phyloP scores from a whole-genome alignment of 1,140 invertebrate genomes.

The Eumeta japonica region DNA sequence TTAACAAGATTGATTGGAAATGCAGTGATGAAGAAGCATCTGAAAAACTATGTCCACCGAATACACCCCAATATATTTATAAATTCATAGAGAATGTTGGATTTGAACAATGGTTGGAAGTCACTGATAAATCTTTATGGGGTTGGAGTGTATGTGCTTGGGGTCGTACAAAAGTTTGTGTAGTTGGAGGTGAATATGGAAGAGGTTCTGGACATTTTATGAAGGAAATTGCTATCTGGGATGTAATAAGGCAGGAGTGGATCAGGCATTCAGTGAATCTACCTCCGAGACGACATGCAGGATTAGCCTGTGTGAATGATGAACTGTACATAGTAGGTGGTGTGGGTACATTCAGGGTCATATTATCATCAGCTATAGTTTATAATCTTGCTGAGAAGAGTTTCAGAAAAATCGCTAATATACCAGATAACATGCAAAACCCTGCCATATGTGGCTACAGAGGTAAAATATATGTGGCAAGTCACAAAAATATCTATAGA shows the following conservation, averaged over 20 bases:
- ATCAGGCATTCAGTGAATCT: constrained; percentile 31
- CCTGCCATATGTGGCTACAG: constrained; percentile 31
- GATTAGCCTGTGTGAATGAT: constrained; percentile 29
- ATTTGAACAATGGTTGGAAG: constrained; percentile 34
- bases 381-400: constrained; percentile 35
- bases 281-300: constrained; percentile 31
- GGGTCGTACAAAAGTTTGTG: constrained; percentile 30
- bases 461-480: constrained; percentile 26
- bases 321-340: constrained; percentile 37
- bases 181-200: constrained; percentile 37
- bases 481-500: constrained; percentile 33
- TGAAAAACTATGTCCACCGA: no score
- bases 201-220: constrained; percentile 35
- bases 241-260: constrained; percentile 34
- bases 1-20: no score
- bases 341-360: constrained; percentile 41
- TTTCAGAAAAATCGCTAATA: constrained; percentile 28
- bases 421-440: constrained; percentile 35
- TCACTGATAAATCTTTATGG: constrained; percentile 40
- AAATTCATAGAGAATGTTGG: constrained; percentile 23
- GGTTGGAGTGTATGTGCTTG: constrained; percentile 36
- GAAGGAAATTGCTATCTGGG: constrained; percentile 39
- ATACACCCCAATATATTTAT: constrained; percentile 32
- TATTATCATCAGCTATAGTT: constrained; percentile 26
- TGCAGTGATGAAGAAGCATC: no score